Evolutionary conservation across 2,113 vertebrate species (phyloP), one percentile per base, ranked within the genome.

Genomic region (Danionella cerebrum): DNA sequence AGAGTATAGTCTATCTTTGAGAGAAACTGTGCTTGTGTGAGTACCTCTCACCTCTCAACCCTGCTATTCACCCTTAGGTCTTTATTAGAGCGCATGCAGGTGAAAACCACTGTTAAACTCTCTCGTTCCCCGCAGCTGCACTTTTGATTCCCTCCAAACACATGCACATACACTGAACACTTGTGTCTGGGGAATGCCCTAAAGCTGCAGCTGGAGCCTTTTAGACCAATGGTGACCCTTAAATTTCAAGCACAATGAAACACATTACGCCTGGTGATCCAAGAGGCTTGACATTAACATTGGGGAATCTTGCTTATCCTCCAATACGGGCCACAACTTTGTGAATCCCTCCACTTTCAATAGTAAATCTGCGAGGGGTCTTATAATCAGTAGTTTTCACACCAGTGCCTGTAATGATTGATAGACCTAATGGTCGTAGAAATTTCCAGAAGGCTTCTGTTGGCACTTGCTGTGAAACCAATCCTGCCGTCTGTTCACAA

Each of bases 61-160:
- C 39, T 71, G 76, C 50, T 72, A 70, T 73, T 80, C 70, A 29
- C 72, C 76, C 69, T 69, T 54, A 75, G 72, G 44, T 39, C 72
- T 75, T 71, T 80, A 80, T 78, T 78, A 53, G 72, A 65, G 67
- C 53, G 55, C n/a, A n/a, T n/a, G n/a, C 74, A 75, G 72, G 72
- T 77, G 67, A 75, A 73, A 52, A 67, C 33, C 16, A 31, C 38
- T 52, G 66, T 75, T 70, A 79, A 67, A 66, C 19, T 22, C 31
- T 71, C 69, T 9, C 44, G 11, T 38, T 42, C 36, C 38, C 41
- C 67, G 67, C 75, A 73, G 72, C 75, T 75, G 72, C 16, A 55
- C 67, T 59, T 65, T 74, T 74, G 71, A 74, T 65, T 63, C 55
- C 21, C 54, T 22, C 31, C 4, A 62, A 65, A 65, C 67, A 67